Evolutionary conservation across 1,140 invertebrate species (phyloP).

Genomic region (Zaprionus tsacasi): DNA sequence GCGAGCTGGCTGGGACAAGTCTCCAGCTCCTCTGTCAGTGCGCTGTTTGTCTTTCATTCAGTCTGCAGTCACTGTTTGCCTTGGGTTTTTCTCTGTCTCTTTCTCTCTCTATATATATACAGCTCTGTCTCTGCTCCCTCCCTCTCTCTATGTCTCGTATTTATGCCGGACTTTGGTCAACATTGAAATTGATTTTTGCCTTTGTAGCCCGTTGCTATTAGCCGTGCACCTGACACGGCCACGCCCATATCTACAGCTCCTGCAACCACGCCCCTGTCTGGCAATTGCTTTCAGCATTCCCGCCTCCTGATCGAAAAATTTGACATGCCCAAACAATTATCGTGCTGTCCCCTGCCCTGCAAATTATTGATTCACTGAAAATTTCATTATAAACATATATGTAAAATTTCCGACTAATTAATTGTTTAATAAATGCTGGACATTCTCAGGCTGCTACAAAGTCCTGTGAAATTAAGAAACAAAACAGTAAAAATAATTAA

Average conservation of each 20-base stretch:
- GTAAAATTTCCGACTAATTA: conserved; percentile 43
- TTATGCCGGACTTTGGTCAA: conserved; percentile 72
- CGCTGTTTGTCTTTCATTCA: neutral
- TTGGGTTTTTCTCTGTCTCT: neutral
- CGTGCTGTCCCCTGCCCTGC: neutral
- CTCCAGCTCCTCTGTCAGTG: neutral
- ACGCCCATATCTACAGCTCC: conserved; percentile 3
- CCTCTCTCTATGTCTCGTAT: conserved; percentile 55
- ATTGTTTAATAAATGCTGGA: conserved; percentile 44
- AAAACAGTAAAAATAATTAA: conserved; percentile 54
- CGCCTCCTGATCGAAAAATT: neutral
- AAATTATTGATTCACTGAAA: conserved; percentile 38
- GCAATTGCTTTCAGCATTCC: conserved; percentile 19
- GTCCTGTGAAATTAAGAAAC: conserved; percentile 43
- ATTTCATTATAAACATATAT: conserved; percentile 43
- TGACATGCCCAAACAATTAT: conserved; percentile 41
- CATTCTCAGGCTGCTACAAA: conserved; percentile 7
- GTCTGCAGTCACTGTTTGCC: neutral
- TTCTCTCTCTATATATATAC: neutral
- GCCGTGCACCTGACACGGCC: neutral
- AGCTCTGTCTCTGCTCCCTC: conserved; percentile 64
- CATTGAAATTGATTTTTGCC: conserved; percentile 76
- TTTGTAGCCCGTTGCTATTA: conserved; percentile 25
- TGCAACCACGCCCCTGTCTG: conserved; percentile 33
- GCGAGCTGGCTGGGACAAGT: neutral